Evolutionary conservation across 2,113 vertebrate species (phyloP).

Genomic region (Silurus meridionalis): DNA sequence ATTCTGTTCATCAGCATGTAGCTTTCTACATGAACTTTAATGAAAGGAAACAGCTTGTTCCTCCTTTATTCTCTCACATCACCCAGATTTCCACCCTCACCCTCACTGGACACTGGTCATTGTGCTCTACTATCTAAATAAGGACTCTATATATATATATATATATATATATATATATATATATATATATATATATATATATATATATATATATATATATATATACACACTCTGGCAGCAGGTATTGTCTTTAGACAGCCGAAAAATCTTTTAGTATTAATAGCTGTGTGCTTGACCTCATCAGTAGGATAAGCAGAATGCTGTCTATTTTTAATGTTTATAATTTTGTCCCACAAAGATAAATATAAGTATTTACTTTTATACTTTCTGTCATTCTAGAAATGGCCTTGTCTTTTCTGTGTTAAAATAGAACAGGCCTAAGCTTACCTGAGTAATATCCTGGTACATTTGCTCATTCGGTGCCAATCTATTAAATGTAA

Average conservation of each 20-base stretch:
- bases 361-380: constrained; percentile 9
- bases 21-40: constrained; percentile 24
- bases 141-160: neutral
- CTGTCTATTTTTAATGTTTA: neutral
- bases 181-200: neutral
- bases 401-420: neutral
- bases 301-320: constrained; percentile 23
- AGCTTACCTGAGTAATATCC: constrained; percentile 19
- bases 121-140: constrained; percentile 1
- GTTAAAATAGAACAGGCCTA: constrained; percentile 33
- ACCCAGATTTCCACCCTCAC: constrained; percentile 27
- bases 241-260: constrained; percentile 36
- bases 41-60: constrained; percentile 41
- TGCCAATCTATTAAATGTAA: constrained; percentile 52
- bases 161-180: neutral
- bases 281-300: constrained; percentile 51
- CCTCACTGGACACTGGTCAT: constrained; percentile 15
- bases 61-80: constrained; percentile 19
- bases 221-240: constrained; percentile 25
- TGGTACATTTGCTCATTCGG: constrained; percentile 11
- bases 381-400: neutral
- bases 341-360: neutral
- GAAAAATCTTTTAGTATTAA: constrained; percentile 37
- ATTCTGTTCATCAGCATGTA: constrained; percentile 38
- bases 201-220: neutral